phyloP scores from a whole-genome alignment of 2,797 vertebrate genomes.

The Pogonophryne albipinna region DNA sequence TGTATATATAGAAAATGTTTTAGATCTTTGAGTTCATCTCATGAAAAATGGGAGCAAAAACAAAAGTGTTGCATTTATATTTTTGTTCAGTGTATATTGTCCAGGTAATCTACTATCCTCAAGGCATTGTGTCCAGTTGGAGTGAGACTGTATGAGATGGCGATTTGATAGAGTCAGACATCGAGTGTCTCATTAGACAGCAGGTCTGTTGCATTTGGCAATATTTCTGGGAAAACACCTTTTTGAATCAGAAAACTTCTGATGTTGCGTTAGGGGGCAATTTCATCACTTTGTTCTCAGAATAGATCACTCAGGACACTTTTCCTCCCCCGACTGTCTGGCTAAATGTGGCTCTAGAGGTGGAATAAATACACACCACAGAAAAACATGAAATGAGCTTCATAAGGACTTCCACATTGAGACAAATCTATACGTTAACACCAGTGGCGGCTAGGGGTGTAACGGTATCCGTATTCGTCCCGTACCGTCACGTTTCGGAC shows the following conservation, averaged over 20 bases:
- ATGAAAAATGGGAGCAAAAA: no score
- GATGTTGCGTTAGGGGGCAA: slow-evolving; percentile 2
- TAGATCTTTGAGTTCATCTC: no score
- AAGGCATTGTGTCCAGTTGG: slow-evolving; percentile 22
- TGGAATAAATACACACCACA: background rate
- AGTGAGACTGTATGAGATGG: slow-evolving; percentile 28
- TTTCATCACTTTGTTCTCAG: slow-evolving; percentile 26
- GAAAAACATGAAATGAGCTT: background rate
- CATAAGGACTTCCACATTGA: background rate
- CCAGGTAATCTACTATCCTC: slow-evolving; percentile 22
- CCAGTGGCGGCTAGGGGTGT: no score
- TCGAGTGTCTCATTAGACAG: slow-evolving; percentile 40
- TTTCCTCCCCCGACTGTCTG: slow-evolving; percentile 9
- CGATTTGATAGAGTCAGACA: slow-evolving; percentile 43
- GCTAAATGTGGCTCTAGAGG: slow-evolving; percentile 1
- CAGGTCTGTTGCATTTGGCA: slow-evolving; percentile 61
- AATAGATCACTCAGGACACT: slow-evolving; percentile 19
- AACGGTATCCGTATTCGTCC: no score
- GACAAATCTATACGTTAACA: background rate
- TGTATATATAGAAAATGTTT: no score
- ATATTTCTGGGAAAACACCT: slow-evolving; percentile 1
- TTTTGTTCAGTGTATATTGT: no score
- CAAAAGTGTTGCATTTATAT: no score
- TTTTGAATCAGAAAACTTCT: slow-evolving; percentile 6
- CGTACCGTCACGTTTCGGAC: no score